Evolutionary conservation across 1,140 invertebrate genomes (phyloP), one percentile per base, ranked within the genome.

Genomic region (Apis dorsata): DNA sequence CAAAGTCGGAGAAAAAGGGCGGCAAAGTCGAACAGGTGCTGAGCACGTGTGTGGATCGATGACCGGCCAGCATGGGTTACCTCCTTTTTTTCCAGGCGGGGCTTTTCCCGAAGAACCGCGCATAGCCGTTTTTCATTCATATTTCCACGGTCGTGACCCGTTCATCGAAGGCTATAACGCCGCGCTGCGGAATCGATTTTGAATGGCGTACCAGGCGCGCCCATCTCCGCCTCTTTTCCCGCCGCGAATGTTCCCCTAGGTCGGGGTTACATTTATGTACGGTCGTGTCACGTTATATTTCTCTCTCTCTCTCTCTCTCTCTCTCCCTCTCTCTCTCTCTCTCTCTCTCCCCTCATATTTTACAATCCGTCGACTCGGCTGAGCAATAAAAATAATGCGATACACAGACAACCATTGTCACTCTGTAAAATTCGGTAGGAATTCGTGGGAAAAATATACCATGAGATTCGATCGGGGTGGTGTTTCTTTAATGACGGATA

Each of bases 121-220:
- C 91, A 88, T 88, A 92, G 90, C 92, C 91, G 90, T 93, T 94
- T 93, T 94, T 93, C 93, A 94, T 94, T 94, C 93, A 94, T 94
- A 94, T 94, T 93, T 94, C 91, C 92, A 93, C 91, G 90, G 87
- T 88, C 86, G 86, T 88, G 87, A 88, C 86, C 86, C 91, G 89
- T 91, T 90, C 90, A 90, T 91, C 90, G 89, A 92, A 91, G 88
- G 85, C 78, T 85, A 85, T 87, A 90, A 89, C 89, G 81, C 81
- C 69, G 55, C 81, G 90, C 86, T 81, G 90, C 86, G 90, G 72
- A 90, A 94, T 94, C 93, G 93, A 94, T 94, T 94, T 93, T 92
- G 89, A 93, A 93, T 93, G 90, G 91, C 88, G 91, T 90, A 90
- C 88, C 88, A 87, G 86, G 74, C 87, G 57, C 89, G 70, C 86